Percentiles rank a stretch among this genome's conserved stretches.
Conservation (phyloP, 2,888 invertebrate genomes). For the Rosalia funebris region DNA sequence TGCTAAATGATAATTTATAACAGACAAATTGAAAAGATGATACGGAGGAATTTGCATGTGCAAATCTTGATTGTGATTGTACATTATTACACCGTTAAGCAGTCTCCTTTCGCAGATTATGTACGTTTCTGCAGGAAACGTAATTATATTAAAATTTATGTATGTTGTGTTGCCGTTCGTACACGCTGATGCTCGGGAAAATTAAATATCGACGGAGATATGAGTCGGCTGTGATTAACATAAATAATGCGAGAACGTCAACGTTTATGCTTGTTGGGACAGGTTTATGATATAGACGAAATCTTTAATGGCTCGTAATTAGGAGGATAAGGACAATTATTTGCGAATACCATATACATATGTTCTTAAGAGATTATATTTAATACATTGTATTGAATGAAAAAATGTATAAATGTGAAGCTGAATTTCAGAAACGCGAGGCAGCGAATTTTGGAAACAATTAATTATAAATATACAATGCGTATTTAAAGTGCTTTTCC, state of each 20-base stretch:
- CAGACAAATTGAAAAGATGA: constrained; percentile 39
- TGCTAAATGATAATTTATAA: constrained; percentile 35
- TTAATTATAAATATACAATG: too few relatives aligned
- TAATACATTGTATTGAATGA: too few relatives aligned
- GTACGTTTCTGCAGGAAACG: constrained; percentile 31
- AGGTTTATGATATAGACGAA: constrained; percentile 1
- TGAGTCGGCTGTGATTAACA: constrained; percentile 16
- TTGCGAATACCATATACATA: too few relatives aligned
- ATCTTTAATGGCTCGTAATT: background rate
- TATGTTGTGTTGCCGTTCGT: constrained; percentile 22
- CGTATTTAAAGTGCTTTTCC: too few relatives aligned
- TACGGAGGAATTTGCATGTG: constrained; percentile 37
- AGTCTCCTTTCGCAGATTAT: constrained; percentile 15
- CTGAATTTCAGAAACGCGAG: too few relatives aligned
- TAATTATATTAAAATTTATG: constrained; percentile 37
- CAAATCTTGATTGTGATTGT: constrained; percentile 38
- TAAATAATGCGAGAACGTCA: constrained; percentile 18
- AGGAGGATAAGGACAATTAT: too few relatives aligned
- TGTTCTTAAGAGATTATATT: too few relatives aligned
- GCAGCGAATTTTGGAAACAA: too few relatives aligned
- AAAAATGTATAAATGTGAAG: too few relatives aligned
- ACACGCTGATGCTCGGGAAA: constrained; percentile 15
- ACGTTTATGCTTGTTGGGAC: constrained; percentile 11
- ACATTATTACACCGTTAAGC: constrained; percentile 24
- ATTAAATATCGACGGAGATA: constrained; percentile 25